Base-by-base conservation (phyloP, 2,888 invertebrate genomes). In the Chloroclysta siterata region DNA sequence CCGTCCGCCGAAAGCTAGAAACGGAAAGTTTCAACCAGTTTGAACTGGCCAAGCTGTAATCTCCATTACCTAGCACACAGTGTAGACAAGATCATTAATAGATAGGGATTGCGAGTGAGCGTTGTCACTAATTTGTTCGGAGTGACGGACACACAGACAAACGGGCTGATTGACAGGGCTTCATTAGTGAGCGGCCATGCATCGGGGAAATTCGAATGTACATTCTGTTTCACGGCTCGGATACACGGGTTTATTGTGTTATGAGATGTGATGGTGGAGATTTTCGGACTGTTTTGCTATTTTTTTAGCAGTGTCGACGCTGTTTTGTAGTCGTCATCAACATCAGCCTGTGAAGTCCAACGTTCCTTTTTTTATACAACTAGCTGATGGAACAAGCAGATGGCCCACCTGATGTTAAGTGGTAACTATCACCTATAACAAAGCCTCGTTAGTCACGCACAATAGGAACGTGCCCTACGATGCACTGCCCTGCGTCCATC, bases 71-170 rank as follows among this genome's bases (percentile, higher is more conserved):
- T 54, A 7, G 50, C 41, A 44, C 57, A 47, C 53, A 50, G 29
- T 60, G 67, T 60, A 60, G 60, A 68, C 63, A 68, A 69, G 69
- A 69, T 69, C 68, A 69, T 69, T 69, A 69, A 63, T 64, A 60
- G 65, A 63, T 64, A 60, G 65, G 63, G 63, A 64, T 61, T 61
- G 65, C 57, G 53, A 61, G 51, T 55, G 47, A 50, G 78, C 77
- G 81, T 82, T 86, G 85, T 87, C 87, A 85, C 87, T 87, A 88
- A 87, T 87, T 88, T 86, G 86, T 77, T 78, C 81, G 83, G 84
- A 60, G 60, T 60, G 63, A 66, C 63, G 63, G 60, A 63, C 66
- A 75, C 79, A 78, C 81, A 74, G 80, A 85, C 88, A 87, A 84
- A 83, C 84, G 83, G 77, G 73, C 83, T 88, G 89, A 89, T 88